phyloP scores from a whole-genome alignment of 1,140 invertebrate genomes.

The Ditylenchus dipsaci region DNA sequence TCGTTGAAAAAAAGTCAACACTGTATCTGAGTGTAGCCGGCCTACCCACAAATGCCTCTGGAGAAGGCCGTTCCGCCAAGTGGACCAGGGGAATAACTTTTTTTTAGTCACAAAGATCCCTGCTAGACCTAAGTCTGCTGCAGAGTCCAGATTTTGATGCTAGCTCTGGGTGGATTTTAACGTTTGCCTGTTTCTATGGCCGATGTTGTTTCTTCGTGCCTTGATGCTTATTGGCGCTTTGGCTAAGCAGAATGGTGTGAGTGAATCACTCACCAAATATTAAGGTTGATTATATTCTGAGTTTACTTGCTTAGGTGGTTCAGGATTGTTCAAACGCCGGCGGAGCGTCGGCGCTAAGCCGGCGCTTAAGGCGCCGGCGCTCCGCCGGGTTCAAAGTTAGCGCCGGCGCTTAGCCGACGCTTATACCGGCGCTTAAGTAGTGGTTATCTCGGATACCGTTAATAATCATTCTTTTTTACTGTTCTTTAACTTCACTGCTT shows the following conservation, averaged over 20 bases:
- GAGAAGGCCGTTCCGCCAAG: conserved; percentile 24
- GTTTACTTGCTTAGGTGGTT: too few relatives aligned
- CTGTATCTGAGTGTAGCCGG: conserved; percentile 42
- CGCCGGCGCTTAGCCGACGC: too few relatives aligned
- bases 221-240: conserved; percentile 73
- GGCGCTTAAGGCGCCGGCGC: too few relatives aligned
- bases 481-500: too few relatives aligned
- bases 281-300: too few relatives aligned
- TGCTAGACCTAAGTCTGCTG: conserved; percentile 80
- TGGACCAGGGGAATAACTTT: conserved; percentile 42
- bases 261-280: conserved; percentile 63
- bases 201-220: too few relatives aligned
- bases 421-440: too few relatives aligned
- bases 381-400: too few relatives aligned
- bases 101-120: conserved; percentile 68
- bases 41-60: conserved; percentile 62
- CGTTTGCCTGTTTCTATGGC: conserved; percentile 91
- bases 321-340: too few relatives aligned
- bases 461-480: too few relatives aligned
- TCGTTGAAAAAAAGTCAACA: conserved; percentile 17
- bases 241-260: conserved; percentile 47
- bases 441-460: too few relatives aligned
- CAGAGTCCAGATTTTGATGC: conserved; percentile 77
- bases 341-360: too few relatives aligned
- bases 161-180: conserved; percentile 81